These are phyloP conservation scores for Saguinus midas DNA, from an alignment of 2,113 vertebrate genomes.

Conservation along the genomic window DNA sequence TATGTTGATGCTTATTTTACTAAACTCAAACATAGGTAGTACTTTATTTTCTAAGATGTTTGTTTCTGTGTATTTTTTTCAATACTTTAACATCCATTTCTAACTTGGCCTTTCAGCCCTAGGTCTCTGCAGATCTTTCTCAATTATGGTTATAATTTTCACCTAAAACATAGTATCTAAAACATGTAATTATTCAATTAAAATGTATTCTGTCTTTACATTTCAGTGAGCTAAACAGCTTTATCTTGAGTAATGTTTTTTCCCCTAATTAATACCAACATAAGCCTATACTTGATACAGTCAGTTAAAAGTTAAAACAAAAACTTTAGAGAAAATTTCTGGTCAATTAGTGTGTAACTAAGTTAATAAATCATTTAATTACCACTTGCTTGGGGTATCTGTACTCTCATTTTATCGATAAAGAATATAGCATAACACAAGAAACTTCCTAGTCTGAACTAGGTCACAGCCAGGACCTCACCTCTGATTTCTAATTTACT, in stretches of 20 bases:
- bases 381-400: not conserved
- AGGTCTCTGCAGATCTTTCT: not conserved
- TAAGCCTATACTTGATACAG: not conserved
- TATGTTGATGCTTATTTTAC: not conserved
- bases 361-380: constrained; percentile 2
- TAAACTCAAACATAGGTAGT: not conserved
- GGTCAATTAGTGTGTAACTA: not conserved
- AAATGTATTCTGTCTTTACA: constrained; percentile 6
- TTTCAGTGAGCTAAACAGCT: not conserved
- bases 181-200: not conserved
- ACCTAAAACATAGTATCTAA: not conserved
- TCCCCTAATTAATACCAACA: constrained; percentile 13
- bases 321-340: not conserved
- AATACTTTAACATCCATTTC: not conserved
- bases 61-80: not conserved
- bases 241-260: not conserved
- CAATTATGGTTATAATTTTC: not conserved
- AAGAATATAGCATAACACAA: not conserved
- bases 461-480: not conserved
- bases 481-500: not conserved
- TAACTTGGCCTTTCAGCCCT: not conserved
- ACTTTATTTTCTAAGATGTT: not conserved
- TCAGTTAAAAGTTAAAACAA: not conserved
- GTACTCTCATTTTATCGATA: not conserved
- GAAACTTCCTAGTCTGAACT: not conserved